These are phyloP conservation scores for Ormyrus labotus DNA, from an alignment of 2,888 invertebrate genomes.

Conservation along the genomic window DNA sequence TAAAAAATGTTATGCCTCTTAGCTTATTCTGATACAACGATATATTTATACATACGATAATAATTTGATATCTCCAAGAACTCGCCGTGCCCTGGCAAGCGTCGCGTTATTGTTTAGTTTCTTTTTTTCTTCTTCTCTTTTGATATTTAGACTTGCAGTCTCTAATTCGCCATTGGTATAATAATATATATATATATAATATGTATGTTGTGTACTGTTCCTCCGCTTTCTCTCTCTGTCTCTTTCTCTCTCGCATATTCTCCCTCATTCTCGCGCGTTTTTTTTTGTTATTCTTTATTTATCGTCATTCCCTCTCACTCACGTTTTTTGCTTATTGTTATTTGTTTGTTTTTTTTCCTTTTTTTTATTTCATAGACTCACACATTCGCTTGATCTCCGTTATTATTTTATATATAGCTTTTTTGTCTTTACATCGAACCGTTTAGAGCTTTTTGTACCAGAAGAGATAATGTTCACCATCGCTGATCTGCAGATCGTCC, in stretches of 20 bases:
- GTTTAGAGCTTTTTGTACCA: conserved; percentile 92
- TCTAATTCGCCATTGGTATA: conserved; percentile 53
- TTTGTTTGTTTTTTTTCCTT: conserved; percentile 20
- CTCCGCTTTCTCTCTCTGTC: conserved; percentile 28
- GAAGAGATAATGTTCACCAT: conserved; percentile 92
- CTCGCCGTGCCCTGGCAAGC: conserved; percentile 43
- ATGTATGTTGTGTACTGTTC: conserved; percentile 45
- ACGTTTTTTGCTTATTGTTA: conserved; percentile 18
- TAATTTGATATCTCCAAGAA: conserved; percentile 52
- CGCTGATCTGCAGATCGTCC: conserved; percentile 90
- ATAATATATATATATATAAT: conserved; percentile 49
- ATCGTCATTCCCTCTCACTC: conserved; percentile 40
- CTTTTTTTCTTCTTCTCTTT: not conserved
- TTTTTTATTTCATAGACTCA: conserved; percentile 24
- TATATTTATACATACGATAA: conserved; percentile 43
- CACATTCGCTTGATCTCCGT: conserved; percentile 22
- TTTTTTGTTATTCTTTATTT: conserved; percentile 32
- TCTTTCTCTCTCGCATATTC: conserved; percentile 12
- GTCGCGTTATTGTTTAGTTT: conserved; percentile 45
- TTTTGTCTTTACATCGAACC: conserved; percentile 54
- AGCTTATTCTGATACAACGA: conserved; percentile 63
- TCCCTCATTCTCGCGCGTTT: conserved; percentile 10
- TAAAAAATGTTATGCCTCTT: conserved; percentile 72
- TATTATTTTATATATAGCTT: conserved; percentile 18
- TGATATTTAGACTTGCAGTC: conserved; percentile 51